Base-by-base conservation (phyloP, 2,113 vertebrate genomes). In the Pangasianodon gigas region DNA sequence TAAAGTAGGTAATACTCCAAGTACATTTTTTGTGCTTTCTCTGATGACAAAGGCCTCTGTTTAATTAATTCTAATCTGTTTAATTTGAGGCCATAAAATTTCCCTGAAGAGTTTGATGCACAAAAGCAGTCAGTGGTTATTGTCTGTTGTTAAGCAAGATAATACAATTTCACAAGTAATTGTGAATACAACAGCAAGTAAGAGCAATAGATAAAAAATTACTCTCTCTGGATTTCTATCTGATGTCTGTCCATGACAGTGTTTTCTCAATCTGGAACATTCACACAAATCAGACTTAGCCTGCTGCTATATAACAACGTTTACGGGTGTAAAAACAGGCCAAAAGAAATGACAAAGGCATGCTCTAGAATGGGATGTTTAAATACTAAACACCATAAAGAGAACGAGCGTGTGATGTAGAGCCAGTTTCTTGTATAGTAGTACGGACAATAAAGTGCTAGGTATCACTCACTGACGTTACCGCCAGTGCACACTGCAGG, bases 31-130 rank as follows among this genome's bases (percentile, higher is more conserved):
- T 74, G 62, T 85, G 46, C 65, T 89, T 90, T 85, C 69, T 77
- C 65, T 48, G 56, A 90, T 65, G 54, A 82, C 91, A 93, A 85
- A 92, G 94, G 90, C 80, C 92, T 91, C 92, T 90, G 93, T 93
- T 95, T 94, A 94, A 95, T 95, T 96, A 94, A 95, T 95, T 95
- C 92, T 93, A 94, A 96, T 94, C 90, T 93, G 94, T 92, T 95
- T 95, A 95, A 96, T 96, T 95, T 95, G 94, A 94, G 95, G 90
- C 94, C 93, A 93, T 94, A 94, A 92, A 90, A 94, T 95, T 94
- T 94, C 95, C 95, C 94, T 88, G 65, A 92, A 95, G 95, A 95
- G 93, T 94, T 93, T 88, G n/a, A 82, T 37, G 46, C 88, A 89
- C 91, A 94, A 93, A 91, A 88, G 89, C 93, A 95, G 94, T 94